Evolutionary conservation across 1,140 invertebrate genomes (phyloP).

Genomic region (Drosophila suzukii): DNA sequence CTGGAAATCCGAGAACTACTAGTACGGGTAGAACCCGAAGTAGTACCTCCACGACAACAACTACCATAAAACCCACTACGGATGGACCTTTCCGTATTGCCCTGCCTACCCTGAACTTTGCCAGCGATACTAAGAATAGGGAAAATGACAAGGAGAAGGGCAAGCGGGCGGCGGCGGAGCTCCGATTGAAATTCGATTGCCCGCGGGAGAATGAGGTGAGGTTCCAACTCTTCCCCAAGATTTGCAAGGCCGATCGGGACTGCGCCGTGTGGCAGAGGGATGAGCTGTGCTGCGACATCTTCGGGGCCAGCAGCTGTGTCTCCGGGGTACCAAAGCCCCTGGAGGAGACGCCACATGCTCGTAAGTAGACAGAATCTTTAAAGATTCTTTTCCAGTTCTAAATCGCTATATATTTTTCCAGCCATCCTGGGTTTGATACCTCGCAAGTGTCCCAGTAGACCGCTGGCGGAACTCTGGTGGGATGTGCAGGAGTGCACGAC

Average conservation of each 20-base stretch:
- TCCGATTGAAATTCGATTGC: slow-evolving; percentile 84
- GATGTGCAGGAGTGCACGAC: slow-evolving; percentile 88
- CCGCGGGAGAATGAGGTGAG: slow-evolving; percentile 85
- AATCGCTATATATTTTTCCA: slow-evolving; percentile 57
- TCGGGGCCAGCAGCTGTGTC: slow-evolving; percentile 85
- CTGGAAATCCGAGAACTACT: slow-evolving; percentile 13
- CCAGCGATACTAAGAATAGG: slow-evolving; percentile 54
- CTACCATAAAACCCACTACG: slow-evolving; percentile 45
- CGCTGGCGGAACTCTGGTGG: slow-evolving; percentile 88
- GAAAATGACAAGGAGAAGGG: slow-evolving; percentile 78
- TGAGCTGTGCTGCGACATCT: slow-evolving; percentile 86
- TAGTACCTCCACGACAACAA: slow-evolving; percentile 70
- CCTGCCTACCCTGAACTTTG: slow-evolving; percentile 77
- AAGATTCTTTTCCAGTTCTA: background rate
- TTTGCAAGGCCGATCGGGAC: slow-evolving; percentile 86
- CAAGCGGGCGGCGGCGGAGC: slow-evolving; percentile 55
- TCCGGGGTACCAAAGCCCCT: slow-evolving; percentile 86
- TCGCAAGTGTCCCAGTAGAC: slow-evolving; percentile 87
- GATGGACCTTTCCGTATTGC: slow-evolving; percentile 81
- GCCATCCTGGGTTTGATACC: slow-evolving; percentile 88
- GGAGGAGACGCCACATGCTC: slow-evolving; percentile 85
- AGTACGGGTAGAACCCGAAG: background rate
- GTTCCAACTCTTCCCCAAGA: slow-evolving; percentile 85
- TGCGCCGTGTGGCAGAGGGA: slow-evolving; percentile 85
- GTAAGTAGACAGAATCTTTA: slow-evolving; percentile 79